Evolutionary conservation across 2,797 vertebrate genomes (phyloP).

Genomic region (Enteromius viviparus): DNA sequence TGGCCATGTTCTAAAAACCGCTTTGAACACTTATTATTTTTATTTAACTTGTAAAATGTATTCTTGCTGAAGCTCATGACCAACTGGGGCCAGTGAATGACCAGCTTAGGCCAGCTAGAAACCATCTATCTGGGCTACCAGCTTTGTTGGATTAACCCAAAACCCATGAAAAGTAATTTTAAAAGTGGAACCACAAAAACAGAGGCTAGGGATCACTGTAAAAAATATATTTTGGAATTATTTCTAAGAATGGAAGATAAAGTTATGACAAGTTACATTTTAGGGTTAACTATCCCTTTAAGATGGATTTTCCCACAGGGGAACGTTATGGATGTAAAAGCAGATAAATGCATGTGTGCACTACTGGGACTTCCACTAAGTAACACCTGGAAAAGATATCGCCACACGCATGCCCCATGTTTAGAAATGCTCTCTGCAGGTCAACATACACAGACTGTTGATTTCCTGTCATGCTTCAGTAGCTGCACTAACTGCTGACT

Average conservation of each 20-base stretch:
- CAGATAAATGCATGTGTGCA: conserved; percentile 2
- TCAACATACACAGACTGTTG: conserved; percentile 28
- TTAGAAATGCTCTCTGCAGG: conserved; percentile 15
- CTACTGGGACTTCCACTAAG: conserved; percentile 14
- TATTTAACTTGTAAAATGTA: not conserved
- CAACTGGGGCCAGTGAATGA: not conserved
- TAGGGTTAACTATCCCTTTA: conserved; percentile 7
- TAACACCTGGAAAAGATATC: not conserved
- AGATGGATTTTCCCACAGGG: not conserved
- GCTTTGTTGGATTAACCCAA: not conserved
- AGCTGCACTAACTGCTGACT: conserved; percentile 49
- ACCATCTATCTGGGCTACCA: not conserved
- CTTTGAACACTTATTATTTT: not conserved
- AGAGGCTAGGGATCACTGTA: not conserved
- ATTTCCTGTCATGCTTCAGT: conserved; percentile 60
- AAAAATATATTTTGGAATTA: not conserved
- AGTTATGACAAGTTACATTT: not conserved
- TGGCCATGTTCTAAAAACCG: not conserved
- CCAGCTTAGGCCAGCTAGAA: not conserved
- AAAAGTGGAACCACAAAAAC: not conserved
- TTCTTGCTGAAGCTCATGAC: not conserved
- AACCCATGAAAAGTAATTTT: not conserved
- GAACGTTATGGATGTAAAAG: not conserved
- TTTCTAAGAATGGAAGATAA: not conserved
- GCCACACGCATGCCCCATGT: conserved; percentile 5